phyloP scores from a whole-genome alignment of 2,888 invertebrate species.

The Gryllus longicercus region DNA sequence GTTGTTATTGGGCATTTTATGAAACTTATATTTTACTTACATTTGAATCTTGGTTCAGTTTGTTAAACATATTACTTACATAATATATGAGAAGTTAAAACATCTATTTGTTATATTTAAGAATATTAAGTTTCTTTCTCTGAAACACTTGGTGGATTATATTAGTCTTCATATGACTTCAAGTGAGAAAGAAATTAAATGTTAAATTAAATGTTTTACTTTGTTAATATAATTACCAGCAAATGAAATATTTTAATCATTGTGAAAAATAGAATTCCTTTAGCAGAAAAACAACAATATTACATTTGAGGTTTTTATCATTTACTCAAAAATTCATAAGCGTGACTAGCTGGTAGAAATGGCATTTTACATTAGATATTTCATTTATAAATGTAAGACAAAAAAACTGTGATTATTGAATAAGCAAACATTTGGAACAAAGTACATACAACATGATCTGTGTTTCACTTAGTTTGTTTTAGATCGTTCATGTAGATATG shows the following conservation, averaged over 20 bases:
- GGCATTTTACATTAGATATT: constrained; percentile 1
- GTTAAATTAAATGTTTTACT: too few species aligned
- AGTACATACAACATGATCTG: not conserved
- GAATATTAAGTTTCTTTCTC: not conserved
- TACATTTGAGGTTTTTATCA: not conserved
- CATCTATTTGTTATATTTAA: not conserved
- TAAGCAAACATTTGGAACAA: not conserved
- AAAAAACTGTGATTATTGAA: not conserved
- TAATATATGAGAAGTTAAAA: too few species aligned
- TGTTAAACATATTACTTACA: not conserved
- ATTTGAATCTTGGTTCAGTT: not conserved
- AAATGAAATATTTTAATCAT: too few species aligned
- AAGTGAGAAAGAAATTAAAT: too few species aligned
- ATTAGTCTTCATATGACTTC: too few species aligned
- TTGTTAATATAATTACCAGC: too few species aligned
- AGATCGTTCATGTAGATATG: not conserved
- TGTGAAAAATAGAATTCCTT: too few species aligned
- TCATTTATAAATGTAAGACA: not conserved
- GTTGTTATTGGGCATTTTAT: constrained; percentile 25
- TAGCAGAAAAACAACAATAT: too few species aligned
- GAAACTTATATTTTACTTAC: not conserved
- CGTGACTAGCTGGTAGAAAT: not conserved
- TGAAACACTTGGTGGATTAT: too few species aligned
- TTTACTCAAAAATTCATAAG: not conserved
- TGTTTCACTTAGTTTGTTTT: not conserved